Percentiles rank a stretch among this genome's conserved stretches.
Conservation (phyloP, 2,113 vertebrate species). For the Ia io region DNA sequence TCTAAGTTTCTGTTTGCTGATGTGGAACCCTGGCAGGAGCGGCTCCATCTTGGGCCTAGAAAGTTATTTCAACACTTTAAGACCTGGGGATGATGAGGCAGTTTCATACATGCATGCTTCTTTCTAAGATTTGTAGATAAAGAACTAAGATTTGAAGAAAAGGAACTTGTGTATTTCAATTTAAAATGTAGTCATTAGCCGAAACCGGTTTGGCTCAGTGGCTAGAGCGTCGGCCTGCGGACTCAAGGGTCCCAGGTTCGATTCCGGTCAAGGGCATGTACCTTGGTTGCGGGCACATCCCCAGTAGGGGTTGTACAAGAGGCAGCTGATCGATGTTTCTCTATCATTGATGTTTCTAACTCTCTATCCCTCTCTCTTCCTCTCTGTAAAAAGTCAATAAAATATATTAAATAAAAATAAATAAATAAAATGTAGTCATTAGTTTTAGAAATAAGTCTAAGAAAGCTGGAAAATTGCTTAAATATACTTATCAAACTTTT, state of each 20-base stretch:
- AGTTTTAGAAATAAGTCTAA: constrained; percentile 13
- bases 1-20: background rate
- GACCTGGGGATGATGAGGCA: background rate
- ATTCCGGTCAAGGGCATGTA: too few species aligned
- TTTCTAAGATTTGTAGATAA: background rate
- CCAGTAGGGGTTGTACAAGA: too few species aligned
- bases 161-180: constrained; percentile 30
- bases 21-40: background rate
- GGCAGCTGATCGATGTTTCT: too few species aligned
- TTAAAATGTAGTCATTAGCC: background rate
- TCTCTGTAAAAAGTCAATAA: too few species aligned
- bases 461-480: constrained; percentile 18
- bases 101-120: background rate
- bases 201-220: too few species aligned
- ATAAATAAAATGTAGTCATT: background rate
- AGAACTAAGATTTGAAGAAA: constrained; percentile 1
- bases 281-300: too few species aligned
- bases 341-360: too few species aligned
- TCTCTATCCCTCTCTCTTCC: too few species aligned
- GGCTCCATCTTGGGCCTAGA: background rate
- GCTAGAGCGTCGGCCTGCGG: too few species aligned
- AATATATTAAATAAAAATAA: too few species aligned
- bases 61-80: background rate
- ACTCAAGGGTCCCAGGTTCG: too few species aligned
- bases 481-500: background rate